These are phyloP conservation scores for Opisthocomus hoazin DNA, from an alignment of 2,113 vertebrate genomes.

Conservation along the genomic window DNA sequence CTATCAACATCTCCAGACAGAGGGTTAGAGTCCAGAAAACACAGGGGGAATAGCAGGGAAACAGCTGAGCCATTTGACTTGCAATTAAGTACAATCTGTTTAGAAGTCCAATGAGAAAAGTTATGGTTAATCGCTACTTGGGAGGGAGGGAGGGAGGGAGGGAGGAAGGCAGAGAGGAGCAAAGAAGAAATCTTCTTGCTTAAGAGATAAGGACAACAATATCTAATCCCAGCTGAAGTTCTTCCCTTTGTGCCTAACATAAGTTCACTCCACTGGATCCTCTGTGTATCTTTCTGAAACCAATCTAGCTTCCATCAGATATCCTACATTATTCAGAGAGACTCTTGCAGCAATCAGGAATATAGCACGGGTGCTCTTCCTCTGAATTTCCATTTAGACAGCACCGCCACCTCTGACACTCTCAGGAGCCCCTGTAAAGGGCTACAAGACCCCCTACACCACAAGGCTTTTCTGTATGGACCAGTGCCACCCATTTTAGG, in stretches of 20 bases:
- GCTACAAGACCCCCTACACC: neutral
- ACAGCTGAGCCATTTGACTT: neutral
- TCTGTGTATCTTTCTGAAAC: neutral
- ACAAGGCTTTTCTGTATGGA: neutral
- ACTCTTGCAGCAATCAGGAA: neutral
- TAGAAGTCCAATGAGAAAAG: neutral
- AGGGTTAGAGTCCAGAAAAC: neutral
- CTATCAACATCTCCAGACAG: neutral
- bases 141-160: neutral
- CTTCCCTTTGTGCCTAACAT: neutral
- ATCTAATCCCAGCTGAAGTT: neutral
- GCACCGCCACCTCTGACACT: neutral
- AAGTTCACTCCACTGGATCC: neutral
- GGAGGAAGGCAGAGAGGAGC: neutral
- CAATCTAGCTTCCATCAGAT: neutral
- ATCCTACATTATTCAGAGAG: accelerated
- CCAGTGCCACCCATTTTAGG: neutral
- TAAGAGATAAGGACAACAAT: neutral
- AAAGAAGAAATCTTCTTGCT: neutral
- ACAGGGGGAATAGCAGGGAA: neutral
- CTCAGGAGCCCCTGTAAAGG: neutral
- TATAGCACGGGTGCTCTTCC: neutral
- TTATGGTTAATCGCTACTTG: neutral
- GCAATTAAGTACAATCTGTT: neutral
- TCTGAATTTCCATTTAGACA: neutral